Evolutionary conservation across 2,888 invertebrate genomes (phyloP).

Genomic region (Neoitamus cyanurus): DNA sequence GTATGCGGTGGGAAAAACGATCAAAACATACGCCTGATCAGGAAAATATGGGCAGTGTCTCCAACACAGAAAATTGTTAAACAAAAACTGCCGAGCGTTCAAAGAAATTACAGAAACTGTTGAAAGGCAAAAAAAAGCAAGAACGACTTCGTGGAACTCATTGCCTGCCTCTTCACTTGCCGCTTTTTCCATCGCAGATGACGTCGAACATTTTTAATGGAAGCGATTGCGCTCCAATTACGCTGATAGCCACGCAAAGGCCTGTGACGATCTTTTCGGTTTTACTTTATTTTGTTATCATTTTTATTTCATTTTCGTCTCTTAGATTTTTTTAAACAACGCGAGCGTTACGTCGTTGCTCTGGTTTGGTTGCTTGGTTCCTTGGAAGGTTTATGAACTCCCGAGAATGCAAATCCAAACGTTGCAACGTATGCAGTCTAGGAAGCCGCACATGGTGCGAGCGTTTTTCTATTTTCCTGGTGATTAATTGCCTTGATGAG

Average conservation of each 20-base stretch:
- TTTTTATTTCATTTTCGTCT: background rate
- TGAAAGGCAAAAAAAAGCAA: background rate
- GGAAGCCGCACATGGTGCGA: background rate
- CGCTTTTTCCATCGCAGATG: background rate
- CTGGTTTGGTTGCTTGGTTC: background rate
- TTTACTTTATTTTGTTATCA: background rate
- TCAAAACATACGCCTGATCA: background rate
- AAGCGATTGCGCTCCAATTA: background rate
- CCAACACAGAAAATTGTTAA: background rate
- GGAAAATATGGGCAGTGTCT: background rate
- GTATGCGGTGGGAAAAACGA: background rate
- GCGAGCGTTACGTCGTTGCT: background rate
- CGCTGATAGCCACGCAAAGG: background rate
- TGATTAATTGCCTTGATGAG: background rate
- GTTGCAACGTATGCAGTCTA: background rate
- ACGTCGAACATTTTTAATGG: background rate
- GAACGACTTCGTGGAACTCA: background rate
- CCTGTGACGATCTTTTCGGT: background rate
- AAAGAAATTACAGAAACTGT: background rate
- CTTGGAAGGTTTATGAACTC: background rate
- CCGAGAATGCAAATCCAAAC: background rate
- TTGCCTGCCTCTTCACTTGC: background rate
- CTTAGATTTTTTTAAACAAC: background rate
- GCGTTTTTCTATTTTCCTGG: background rate
- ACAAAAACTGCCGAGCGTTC: background rate